These are phyloP conservation scores for Calameuta filiformis DNA, from an alignment of 2,888 invertebrate genomes.

Conservation along the genomic window DNA sequence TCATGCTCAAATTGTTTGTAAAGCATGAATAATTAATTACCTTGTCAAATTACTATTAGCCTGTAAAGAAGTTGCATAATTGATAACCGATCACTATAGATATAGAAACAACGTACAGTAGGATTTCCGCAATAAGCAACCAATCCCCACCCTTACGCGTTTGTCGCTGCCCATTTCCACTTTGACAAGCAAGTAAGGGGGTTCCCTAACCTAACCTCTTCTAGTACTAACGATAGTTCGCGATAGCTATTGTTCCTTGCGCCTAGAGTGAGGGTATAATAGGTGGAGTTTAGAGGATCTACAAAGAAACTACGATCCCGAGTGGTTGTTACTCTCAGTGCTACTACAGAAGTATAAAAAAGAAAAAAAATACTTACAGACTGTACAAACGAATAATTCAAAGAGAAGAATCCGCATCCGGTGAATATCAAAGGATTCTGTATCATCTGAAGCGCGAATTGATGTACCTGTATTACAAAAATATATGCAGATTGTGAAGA, in stretches of 20 bases:
- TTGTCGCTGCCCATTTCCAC: not conserved
- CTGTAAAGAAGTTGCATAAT: not conserved
- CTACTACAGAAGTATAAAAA: no score
- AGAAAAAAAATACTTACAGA: slow-evolving; percentile 15
- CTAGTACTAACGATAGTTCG: not conserved
- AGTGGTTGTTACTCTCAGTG: not conserved
- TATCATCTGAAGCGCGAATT: slow-evolving; percentile 30
- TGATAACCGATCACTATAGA: not conserved
- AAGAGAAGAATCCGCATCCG: slow-evolving; percentile 26
- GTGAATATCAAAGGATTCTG: slow-evolving; percentile 27
- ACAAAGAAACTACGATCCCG: not conserved
- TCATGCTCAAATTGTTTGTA: not conserved
- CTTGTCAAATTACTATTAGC: not conserved
- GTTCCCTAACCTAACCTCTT: not conserved
- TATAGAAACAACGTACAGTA: not conserved
- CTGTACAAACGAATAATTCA: slow-evolving; percentile 25
- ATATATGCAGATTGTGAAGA: not conserved
- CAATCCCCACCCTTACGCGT: not conserved
- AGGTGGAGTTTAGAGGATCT: not conserved
- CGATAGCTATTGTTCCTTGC: not conserved
- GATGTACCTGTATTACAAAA: slow-evolving; percentile 15
- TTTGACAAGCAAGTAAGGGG: not conserved
- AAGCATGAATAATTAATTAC: not conserved
- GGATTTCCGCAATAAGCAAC: not conserved
- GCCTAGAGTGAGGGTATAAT: not conserved